Percentiles rank a stretch among this genome's conserved stretches.
phyloP scores from a whole-genome alignment of 2,797 vertebrate genomes.

The Microhierax caerulescens region DNA sequence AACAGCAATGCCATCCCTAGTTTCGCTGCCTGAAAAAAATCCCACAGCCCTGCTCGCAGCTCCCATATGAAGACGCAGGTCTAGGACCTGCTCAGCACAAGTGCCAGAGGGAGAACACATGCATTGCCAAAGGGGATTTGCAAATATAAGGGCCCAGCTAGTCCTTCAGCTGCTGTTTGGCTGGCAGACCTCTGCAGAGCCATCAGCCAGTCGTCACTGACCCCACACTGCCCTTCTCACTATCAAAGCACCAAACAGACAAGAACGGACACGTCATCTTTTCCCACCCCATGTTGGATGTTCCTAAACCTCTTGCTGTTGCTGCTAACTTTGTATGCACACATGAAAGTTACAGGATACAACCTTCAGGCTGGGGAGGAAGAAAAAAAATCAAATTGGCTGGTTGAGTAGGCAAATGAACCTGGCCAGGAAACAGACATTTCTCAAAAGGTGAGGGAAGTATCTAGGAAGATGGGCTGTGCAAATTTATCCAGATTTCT shows the following conservation, averaged over 20 bases:
- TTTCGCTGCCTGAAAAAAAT: neutral
- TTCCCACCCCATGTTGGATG: too few relatives aligned
- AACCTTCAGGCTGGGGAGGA: neutral
- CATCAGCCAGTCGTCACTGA: neutral
- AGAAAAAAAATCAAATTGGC: too few relatives aligned
- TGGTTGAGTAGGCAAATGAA: neutral
- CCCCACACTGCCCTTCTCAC: neutral
- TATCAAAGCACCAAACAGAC: neutral
- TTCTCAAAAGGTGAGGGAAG: neutral
- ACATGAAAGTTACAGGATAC: neutral
- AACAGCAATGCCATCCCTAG: neutral
- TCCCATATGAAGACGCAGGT: neutral
- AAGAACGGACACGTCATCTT: neutral
- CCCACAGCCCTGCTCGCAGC: neutral
- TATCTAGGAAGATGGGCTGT: neutral
- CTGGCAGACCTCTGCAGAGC: neutral
- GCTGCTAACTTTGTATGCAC: neutral
- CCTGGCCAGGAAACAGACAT: neutral
- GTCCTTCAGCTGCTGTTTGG: neutral
- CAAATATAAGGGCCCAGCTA: neutral
- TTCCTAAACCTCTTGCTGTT: neutral
- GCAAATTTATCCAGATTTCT: neutral
- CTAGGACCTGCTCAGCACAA: neutral
- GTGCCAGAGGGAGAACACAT: neutral
- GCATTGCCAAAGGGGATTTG: neutral